Evolutionary conservation across 2,113 vertebrate genomes (phyloP), one percentile per base, ranked within the genome.

Genomic region (Thymallus thymallus): DNA sequence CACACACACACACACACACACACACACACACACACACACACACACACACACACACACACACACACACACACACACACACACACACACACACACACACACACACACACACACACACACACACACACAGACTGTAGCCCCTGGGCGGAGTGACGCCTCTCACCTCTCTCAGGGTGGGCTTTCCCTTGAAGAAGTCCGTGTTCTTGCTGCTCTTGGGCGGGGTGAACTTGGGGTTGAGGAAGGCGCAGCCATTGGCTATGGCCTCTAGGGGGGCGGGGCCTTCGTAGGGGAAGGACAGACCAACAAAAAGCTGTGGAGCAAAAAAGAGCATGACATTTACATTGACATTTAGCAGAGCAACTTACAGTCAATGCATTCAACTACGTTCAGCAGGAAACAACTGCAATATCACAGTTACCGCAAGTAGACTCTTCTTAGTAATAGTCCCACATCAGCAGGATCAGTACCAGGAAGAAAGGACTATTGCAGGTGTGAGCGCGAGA

Each of bases 181-280:
- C 98, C 84, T 98, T 99, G 91, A 99, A 99, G 91, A 99, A 99
- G 78, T 99, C 97, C 0, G 98, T 97, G 89, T 99, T 99, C 88
- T 99, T 98, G 94, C 98, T 99, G 89, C 97, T 99, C 90, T 98
- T 99, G 0, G 98, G 92, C 7, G 96, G 96, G 76, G 80, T 95
- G 88, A 99, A 99, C 77, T 95, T 96, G 63, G 96, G 95, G 87
- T 99, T 99, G 77, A 98, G 92, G 87, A 98, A 99, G 68, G 95
- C 95, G 35, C 97, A 99, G 80, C 98, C 98, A 72, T 98, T 99
- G 73, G 98, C 98, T 68, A 99, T 98, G 74, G 98, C 98, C 82
- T 99, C 98, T 67, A 99, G 84, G 4, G 98, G 98, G 82, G 97
- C 97, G 0, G 98, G 98, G 1, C 97, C 98, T 86, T 99, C 98